Conservation (phyloP, 2,113 vertebrate genomes). For the Etheostoma spectabile region DNA sequence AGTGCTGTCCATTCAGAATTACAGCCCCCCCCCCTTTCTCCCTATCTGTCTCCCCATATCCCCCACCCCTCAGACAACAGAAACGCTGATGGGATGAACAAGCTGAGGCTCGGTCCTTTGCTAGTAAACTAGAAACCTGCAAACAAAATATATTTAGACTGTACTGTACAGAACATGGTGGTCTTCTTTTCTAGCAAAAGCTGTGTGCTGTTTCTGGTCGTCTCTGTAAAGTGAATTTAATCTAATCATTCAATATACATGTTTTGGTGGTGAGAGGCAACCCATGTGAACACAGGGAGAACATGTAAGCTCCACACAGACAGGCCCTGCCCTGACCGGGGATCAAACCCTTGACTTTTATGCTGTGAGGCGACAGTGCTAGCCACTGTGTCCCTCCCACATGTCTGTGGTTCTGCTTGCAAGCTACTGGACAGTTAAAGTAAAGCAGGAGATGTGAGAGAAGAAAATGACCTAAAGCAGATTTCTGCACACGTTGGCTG, state of each 20-base stretch:
- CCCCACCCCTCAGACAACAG: conserved; percentile 64
- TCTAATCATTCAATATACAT: too few species aligned
- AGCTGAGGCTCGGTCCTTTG: conserved; percentile 58
- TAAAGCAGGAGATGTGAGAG: background rate
- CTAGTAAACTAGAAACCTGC: conserved; percentile 59
- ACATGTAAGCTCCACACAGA: too few species aligned
- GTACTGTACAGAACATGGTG: conserved; percentile 30
- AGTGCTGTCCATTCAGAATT: conserved; percentile 81
- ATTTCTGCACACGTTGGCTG: background rate
- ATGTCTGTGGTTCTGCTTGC: too few species aligned
- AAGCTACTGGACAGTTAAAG: background rate
- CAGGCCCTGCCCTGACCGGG: too few species aligned
- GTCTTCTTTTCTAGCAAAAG: conserved; percentile 43
- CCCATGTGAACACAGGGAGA: too few species aligned
- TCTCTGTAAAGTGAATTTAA: background rate
- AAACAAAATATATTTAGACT: conserved; percentile 54
- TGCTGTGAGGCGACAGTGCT: too few species aligned
- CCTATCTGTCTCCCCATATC: conserved; percentile 40
- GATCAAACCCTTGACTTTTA: too few species aligned
- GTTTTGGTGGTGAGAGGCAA: too few species aligned
- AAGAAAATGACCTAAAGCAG: conserved; percentile 7
- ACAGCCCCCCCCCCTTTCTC: conserved; percentile 60
- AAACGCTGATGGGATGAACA: conserved; percentile 72
- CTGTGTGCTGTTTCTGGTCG: background rate
- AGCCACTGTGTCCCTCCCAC: too few species aligned